Percentiles rank a stretch among this genome's conserved stretches.
Evolutionary conservation across 2,113 vertebrate genomes (phyloP).

Genomic region (Vidua chalybeata): DNA sequence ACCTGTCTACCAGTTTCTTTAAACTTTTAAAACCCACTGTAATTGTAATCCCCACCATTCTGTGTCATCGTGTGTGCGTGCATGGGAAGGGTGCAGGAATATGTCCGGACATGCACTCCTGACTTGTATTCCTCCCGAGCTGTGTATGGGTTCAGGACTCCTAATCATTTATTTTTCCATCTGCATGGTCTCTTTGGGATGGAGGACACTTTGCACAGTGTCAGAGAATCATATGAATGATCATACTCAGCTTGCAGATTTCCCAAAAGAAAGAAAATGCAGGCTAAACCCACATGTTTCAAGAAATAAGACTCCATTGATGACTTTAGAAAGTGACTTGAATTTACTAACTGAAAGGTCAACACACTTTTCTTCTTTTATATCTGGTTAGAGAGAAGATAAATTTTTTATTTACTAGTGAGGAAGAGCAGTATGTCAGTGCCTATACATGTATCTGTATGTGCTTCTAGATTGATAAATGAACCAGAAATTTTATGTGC

Average conservation of each 20-base stretch:
- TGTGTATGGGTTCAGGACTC: rapidly evolving
- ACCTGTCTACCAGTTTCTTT: neutral
- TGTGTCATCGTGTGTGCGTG: rapidly evolving
- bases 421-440: neutral
- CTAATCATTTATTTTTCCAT: neutral
- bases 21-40: neutral
- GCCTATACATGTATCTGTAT: rapidly evolving
- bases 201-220: neutral
- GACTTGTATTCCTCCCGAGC: rapidly evolving
- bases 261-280: neutral
- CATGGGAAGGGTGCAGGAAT: neutral
- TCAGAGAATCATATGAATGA: neutral
- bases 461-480: neutral
- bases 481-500: neutral
- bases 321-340: neutral
- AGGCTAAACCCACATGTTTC: neutral
- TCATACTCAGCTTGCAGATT: neutral
- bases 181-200: neutral
- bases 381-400: neutral
- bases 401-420: neutral
- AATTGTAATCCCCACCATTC: neutral
- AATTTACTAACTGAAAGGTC: neutral
- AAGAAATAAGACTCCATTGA: neutral
- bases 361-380: neutral
- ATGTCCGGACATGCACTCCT: rapidly evolving